These are phyloP conservation scores for Pagetopsis macropterus DNA, from an alignment of 2,797 vertebrate genomes.

Conservation along the genomic window DNA sequence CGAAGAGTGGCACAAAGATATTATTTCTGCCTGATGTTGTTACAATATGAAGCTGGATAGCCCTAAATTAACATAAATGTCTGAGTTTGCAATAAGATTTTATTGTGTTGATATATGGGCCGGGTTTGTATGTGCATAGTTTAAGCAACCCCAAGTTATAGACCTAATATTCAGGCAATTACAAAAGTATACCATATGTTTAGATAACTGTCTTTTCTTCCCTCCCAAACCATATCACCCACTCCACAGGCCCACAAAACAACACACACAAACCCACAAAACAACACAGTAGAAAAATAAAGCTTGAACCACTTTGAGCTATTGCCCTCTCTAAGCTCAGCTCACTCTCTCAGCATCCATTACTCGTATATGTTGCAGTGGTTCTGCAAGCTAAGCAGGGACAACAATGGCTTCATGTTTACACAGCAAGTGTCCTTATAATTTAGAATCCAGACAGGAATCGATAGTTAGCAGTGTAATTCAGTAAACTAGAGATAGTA, in stretches of 20 bases:
- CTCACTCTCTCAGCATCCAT: constrained; percentile 61
- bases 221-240: not conserved
- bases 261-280: constrained; percentile 55
- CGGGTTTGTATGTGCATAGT: constrained; percentile 1
- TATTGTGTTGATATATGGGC: not conserved
- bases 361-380: constrained; percentile 65
- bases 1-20: constrained; percentile 62
- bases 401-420: constrained; percentile 75
- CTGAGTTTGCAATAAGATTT: constrained; percentile 28
- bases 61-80: constrained; percentile 42
- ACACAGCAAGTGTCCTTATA: constrained; percentile 76
- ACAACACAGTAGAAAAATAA: constrained; percentile 39
- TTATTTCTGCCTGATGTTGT: constrained; percentile 23
- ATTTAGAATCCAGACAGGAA: constrained; percentile 76
- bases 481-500: constrained; percentile 71
- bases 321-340: constrained; percentile 49
- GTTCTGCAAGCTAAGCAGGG: constrained; percentile 78
- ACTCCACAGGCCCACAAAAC: constrained; percentile 37
- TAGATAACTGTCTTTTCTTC: constrained; percentile 4
- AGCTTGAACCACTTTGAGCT: constrained; percentile 52
- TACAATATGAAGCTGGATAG: constrained; percentile 37
- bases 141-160: constrained; percentile 15
- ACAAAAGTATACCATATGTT: constrained; percentile 7
- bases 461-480: constrained; percentile 77
- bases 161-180: not conserved